These are phyloP conservation scores for Procavia capensis DNA, from an alignment of 2,113 vertebrate species.

Conservation along the genomic window DNA sequence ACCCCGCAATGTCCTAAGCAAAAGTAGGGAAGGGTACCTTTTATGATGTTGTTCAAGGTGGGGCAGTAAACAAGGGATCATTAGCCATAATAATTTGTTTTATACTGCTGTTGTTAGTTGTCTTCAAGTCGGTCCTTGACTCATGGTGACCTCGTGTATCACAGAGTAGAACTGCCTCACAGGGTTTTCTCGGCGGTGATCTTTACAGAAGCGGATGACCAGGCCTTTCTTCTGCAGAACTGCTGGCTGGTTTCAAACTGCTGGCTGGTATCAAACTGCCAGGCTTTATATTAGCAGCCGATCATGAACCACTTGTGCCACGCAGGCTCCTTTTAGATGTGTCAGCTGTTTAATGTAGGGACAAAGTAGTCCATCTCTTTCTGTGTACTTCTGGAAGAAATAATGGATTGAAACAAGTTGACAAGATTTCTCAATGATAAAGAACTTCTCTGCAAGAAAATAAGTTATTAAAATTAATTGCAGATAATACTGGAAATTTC, in stretches of 20 bases:
- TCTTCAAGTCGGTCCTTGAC: too few relatives aligned
- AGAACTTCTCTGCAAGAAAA: not conserved
- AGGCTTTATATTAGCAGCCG: not conserved
- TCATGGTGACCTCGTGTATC: too few relatives aligned
- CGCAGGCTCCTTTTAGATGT: not conserved
- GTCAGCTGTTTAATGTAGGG: not conserved
- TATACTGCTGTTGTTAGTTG: too few relatives aligned
- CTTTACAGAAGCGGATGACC: not conserved
- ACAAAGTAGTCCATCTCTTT: not conserved
- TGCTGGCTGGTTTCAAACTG: not conserved
- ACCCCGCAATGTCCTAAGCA: not conserved
- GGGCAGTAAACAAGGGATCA: not conserved
- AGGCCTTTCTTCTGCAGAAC: not conserved
- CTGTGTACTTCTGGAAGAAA: not conserved
- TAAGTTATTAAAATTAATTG: not conserved
- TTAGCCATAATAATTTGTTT: not conserved
- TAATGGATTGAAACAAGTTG: not conserved
- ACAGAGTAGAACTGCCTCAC: not conserved
- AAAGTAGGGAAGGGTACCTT: constrained; percentile 4
- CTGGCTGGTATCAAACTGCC: not conserved
- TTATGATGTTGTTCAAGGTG: not conserved
- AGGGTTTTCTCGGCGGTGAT: not conserved
- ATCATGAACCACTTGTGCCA: not conserved
- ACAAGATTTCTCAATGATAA: not conserved
- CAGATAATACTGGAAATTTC: not conserved